Base-by-base conservation (phyloP, 1,140 invertebrate species). In the Grapholita molesta region DNA sequence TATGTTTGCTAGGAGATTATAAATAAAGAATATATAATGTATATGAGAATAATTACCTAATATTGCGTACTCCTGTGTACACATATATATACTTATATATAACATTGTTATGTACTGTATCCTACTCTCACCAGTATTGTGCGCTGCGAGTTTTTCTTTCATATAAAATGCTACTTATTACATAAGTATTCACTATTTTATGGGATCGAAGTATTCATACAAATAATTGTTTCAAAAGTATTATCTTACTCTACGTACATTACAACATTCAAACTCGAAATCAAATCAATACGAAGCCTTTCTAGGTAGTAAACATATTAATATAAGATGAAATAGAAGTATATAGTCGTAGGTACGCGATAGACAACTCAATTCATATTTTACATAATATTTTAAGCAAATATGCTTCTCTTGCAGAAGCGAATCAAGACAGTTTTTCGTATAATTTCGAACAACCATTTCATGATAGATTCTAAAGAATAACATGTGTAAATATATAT, bases 41-140 rank as follows among this genome's bases (percentile, higher is more conserved):
- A 28, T 30, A 61, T 23, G 28, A 25, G n/a, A 61, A 61, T 25
- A 25, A n/a, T 61, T 30, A 3, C 23, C 25, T 25, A 61, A 61
- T 57, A 38, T 11, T 38, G 12, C 12, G 3, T 35, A 38, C n/a
- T 3, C 18, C n/a, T 30, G 12, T 33, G 8, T 23, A 15, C 9
- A 42, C 5, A 42, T 24, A 42, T 9, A 18, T 38, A 18, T 48
- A 48, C 15, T 6, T 48, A 48, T 48, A 48, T 48, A 48, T 48
- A 48, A 48, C 15, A n/a, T 48, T 15, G 42, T 48, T 48, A 48
- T 48, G 15, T 71, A 71, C 42, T 78, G 68, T 77, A 84, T 74
- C 69, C 79, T 88, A 88, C 55, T 89, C 84, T 91, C 89, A 91
- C 89, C 84, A 66, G 79, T 80, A 75, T 91, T 91, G 89, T 91